Percentiles rank a stretch among this genome's conserved stretches.
These are phyloP conservation scores for Phylloscopus trochiloides DNA, from an alignment of 2,113 vertebrate species.

Conservation along the genomic window DNA sequence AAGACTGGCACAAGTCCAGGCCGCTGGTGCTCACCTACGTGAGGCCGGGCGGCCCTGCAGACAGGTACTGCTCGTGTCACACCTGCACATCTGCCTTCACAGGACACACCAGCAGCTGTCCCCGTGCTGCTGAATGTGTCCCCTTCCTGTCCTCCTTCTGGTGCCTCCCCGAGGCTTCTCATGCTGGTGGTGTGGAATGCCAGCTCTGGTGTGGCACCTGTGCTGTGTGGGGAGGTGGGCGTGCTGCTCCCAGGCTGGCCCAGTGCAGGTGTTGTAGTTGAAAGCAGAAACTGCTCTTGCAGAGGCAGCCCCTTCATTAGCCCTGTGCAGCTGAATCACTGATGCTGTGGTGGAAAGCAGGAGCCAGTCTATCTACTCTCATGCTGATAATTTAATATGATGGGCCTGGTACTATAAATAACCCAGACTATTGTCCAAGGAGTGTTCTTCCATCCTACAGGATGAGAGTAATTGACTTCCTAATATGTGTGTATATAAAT, in stretches of 20 bases:
- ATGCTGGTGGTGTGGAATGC: neutral
- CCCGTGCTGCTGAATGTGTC: rapidly evolving
- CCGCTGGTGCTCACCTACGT: slow-evolving; percentile 89
- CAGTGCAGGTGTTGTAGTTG: neutral
- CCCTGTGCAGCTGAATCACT: neutral
- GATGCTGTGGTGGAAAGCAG: neutral
- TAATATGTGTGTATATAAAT: neutral
- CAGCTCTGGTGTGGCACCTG: neutral
- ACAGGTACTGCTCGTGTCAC: slow-evolving; percentile 79
- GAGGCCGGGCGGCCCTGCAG: slow-evolving; percentile 90
- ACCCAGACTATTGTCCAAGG: neutral
- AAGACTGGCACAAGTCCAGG: slow-evolving; percentile 92
- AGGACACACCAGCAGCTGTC: neutral
- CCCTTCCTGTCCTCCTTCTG: neutral
- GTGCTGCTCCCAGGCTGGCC: rapidly evolving
- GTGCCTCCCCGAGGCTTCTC: neutral
- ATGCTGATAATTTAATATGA: neutral
- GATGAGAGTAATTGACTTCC: neutral
- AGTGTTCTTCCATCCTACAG: neutral
- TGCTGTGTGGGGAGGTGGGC: neutral
- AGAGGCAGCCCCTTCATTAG: neutral
- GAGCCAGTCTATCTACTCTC: neutral
- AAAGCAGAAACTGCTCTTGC: neutral
- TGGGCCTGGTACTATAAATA: slow-evolving; percentile 19
- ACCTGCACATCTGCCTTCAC: neutral